Percentiles rank a stretch among this genome's conserved stretches.
These are phyloP conservation scores for Chaenocephalus aceratus DNA, from an alignment of 2,113 vertebrate genomes.

Conservation along the genomic window DNA sequence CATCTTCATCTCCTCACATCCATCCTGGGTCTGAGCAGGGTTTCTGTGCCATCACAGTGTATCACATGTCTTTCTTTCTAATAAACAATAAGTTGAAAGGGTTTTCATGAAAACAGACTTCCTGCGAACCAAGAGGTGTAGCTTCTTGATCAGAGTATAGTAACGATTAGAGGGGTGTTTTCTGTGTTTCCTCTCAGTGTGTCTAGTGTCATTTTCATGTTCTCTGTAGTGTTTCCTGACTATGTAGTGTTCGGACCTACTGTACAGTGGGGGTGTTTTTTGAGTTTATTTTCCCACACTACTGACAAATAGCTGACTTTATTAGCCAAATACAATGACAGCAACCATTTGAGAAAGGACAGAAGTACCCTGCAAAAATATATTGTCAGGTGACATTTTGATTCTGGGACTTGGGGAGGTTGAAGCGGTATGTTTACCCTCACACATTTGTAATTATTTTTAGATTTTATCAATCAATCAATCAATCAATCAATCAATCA, in stretches of 20 bases:
- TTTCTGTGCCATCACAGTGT: background rate
- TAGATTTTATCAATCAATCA: no score
- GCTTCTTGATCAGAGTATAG: background rate
- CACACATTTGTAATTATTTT: no score
- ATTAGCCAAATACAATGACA: no score
- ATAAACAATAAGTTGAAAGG: background rate
- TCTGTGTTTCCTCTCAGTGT: background rate
- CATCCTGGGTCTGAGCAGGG: background rate
- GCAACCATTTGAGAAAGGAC: no score
- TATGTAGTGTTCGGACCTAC: background rate
- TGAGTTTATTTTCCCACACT: background rate
- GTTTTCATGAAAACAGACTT: background rate
- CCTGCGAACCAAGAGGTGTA: background rate
- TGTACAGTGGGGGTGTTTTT: background rate
- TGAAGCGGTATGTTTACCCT: no score
- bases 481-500: no score
- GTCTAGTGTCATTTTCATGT: background rate
- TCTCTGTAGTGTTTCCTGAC: background rate
- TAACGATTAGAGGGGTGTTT: no score
- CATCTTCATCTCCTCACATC: slow-evolving; percentile 12
- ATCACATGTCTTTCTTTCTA: slow-evolving; percentile 5
- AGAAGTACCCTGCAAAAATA: no score
- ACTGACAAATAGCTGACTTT: background rate
- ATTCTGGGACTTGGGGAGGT: no score
- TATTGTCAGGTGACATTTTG: no score